Evolutionary conservation across 2,888 invertebrate species (phyloP).

Genomic region (Xiphydria camelus): DNA sequence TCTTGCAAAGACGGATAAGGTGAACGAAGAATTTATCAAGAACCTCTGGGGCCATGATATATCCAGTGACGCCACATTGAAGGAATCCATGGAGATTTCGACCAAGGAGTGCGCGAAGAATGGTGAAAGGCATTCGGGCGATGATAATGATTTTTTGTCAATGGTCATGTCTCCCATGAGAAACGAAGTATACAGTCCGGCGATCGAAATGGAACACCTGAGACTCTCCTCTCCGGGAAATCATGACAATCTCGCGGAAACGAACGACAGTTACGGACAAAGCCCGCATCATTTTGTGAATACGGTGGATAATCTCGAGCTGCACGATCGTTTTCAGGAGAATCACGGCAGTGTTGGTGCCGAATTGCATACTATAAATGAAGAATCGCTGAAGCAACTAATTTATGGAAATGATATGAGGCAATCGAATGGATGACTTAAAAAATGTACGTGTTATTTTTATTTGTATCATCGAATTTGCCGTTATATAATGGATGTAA

Average conservation of each 20-base stretch:
- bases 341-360: slow-evolving; percentile 19
- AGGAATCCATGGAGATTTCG: slow-evolving; percentile 21
- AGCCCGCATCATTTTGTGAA: slow-evolving; percentile 14
- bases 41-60: slow-evolving; percentile 27
- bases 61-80: slow-evolving; percentile 14
- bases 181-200: slow-evolving; percentile 67
- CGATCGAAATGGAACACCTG: slow-evolving; percentile 68
- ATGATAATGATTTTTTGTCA: slow-evolving; percentile 55
- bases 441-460: too few relatives aligned
- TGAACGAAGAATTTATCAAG: slow-evolving; percentile 8
- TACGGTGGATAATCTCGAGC: slow-evolving; percentile 27
- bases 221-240: slow-evolving; percentile 59
- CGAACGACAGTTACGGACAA: slow-evolving; percentile 14
- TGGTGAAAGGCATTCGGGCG: slow-evolving; percentile 32
- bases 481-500: too few relatives aligned
- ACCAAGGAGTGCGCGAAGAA: slow-evolving; percentile 12
- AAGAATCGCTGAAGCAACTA: slow-evolving; percentile 60
- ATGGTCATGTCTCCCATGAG: slow-evolving; percentile 59
- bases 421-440: background rate
- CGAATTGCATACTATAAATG: slow-evolving; percentile 57
- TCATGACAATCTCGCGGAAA: slow-evolving; percentile 20
- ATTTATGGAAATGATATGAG: slow-evolving; percentile 49
- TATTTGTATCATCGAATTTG: too few relatives aligned
- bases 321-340: slow-evolving; percentile 23
- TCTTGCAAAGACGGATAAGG: slow-evolving; percentile 12